phyloP scores from a whole-genome alignment of 2,888 invertebrate genomes.

The Sminthurinus aureus region DNA sequence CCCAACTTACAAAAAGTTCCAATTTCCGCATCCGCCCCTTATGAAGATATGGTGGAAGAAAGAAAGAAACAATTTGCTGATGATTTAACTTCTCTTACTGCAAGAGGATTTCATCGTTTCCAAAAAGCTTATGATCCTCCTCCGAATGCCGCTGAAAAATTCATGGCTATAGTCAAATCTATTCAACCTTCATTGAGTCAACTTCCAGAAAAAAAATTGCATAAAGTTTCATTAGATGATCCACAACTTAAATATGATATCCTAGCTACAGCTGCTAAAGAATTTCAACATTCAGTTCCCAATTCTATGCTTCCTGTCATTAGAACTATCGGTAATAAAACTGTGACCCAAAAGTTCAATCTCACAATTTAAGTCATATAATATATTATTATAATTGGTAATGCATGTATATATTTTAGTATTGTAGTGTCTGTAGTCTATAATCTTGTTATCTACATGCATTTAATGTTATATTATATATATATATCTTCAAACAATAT shows the following conservation, averaged over 20 bases:
- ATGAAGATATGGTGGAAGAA: slow-evolving; percentile 45
- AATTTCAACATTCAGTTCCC: slow-evolving; percentile 80
- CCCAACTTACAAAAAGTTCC: slow-evolving; percentile 29
- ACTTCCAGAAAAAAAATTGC: slow-evolving; percentile 36
- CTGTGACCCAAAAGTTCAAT: too few relatives aligned
- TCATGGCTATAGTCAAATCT: slow-evolving; percentile 70
- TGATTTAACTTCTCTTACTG: slow-evolving; percentile 49
- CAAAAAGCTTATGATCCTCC: slow-evolving; percentile 79
- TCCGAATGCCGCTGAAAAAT: slow-evolving; percentile 69
- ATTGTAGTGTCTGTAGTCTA: too few relatives aligned
- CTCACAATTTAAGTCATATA: too few relatives aligned
- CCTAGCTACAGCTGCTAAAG: slow-evolving; percentile 73
- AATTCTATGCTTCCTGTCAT: slow-evolving; percentile 82
- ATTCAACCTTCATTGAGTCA: slow-evolving; percentile 58
- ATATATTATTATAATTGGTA: too few relatives aligned
- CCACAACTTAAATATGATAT: slow-evolving; percentile 72
- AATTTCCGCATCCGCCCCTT: slow-evolving; percentile 40
- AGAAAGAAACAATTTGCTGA: slow-evolving; percentile 47
- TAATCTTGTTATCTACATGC: slow-evolving; percentile 28
- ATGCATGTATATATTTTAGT: too few relatives aligned
- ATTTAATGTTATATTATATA: too few relatives aligned
- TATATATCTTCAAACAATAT: not conserved
- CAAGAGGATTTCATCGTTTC: slow-evolving; percentile 72
- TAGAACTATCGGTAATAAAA: slow-evolving; percentile 68
- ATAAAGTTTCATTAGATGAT: slow-evolving; percentile 61